Evolutionary conservation across 2,888 invertebrate genomes (phyloP), one percentile per base, ranked within the genome.

Genomic region (Zygothrica quintamaculata): DNA sequence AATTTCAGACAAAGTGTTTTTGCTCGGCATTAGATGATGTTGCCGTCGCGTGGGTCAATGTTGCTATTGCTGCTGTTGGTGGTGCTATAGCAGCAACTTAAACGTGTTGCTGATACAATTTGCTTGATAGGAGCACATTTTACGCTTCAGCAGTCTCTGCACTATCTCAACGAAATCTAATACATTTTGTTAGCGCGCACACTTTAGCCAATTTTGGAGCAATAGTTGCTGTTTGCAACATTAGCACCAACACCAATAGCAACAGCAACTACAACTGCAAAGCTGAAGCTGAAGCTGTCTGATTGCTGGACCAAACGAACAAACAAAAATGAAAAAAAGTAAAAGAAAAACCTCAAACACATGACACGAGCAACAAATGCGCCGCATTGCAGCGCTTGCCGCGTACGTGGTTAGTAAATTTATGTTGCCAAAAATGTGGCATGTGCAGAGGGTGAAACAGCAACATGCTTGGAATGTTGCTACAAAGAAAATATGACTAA

Each of bases 1-100:
- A 85, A 85, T 82, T 82, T 84, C 82, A 80, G 81, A 85, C 82
- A 85, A 80, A 85, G 78, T 85, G 84, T 74, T 85, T 85, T 84
- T 65, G 56, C 60, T 60, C 66, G 71, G 70, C 75, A 79, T 82
- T 82, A 85, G 82, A 85, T 81, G 81, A 79, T 82, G 82, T 79
- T 80, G 84, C 75, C 67, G 61, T 74, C 73, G 79, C 84, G 80
- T 80, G 73, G 79, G 74, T 64, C 78, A 66, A 73, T 67, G 79
- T 51, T 65, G 71, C 71, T 64, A 47, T 65, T 39, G 39, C 52
- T 15, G 44, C n/a, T 16, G 50, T 34, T 18, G 29, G 13, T 31
- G 50, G 18, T 36, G 40, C 40, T 34, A 25, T 56, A 60, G 39
- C 74, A 52, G 57, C 59, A 60, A 60, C 73, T 62, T 62, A 44